A percentile compares a stretch with the other conserved stretches of the same genome.
Conservation (phyloP, 2,888 invertebrate species). For the Lomographa bimaculata region DNA sequence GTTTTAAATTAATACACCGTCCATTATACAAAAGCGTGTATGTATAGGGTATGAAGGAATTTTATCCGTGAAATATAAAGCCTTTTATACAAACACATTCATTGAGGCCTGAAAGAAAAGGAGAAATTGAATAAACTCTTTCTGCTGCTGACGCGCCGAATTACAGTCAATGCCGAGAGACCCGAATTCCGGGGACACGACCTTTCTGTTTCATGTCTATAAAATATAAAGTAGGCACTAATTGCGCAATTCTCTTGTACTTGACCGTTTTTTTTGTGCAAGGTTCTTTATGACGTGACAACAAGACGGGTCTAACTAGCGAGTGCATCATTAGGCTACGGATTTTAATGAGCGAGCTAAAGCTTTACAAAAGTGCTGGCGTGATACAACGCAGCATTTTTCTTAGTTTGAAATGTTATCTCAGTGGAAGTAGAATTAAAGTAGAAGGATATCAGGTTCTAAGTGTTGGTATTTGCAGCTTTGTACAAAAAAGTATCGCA, state of each 20-base stretch:
- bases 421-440: conserved; percentile 8
- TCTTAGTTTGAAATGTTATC: conserved; percentile 23
- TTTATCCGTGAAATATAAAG: conserved; percentile 7
- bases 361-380: conserved; percentile 37
- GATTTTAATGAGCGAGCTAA: conserved; percentile 53
- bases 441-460: conserved; percentile 10
- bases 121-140: conserved; percentile 16
- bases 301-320: conserved; percentile 61
- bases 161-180: conserved; percentile 13
- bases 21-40: too few relatives aligned
- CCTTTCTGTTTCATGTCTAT: conserved; percentile 19
- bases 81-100: conserved; percentile 10
- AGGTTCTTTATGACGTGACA: conserved; percentile 47
- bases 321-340: conserved; percentile 62
- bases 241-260: conserved; percentile 36
- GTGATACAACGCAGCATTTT: conserved; percentile 30
- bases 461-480: conserved; percentile 1
- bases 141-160: conserved; percentile 18
- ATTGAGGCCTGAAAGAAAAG: conserved; percentile 10
- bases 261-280: conserved; percentile 38
- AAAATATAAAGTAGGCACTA: conserved; percentile 23
- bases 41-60: too few relatives aligned
- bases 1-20: too few relatives aligned
- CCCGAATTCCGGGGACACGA: conserved; percentile 16
- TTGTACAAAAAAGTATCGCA: too few relatives aligned